These are phyloP conservation scores for Sturnira hondurensis DNA, from an alignment of 2,113 vertebrate species.

Conservation along the genomic window DNA sequence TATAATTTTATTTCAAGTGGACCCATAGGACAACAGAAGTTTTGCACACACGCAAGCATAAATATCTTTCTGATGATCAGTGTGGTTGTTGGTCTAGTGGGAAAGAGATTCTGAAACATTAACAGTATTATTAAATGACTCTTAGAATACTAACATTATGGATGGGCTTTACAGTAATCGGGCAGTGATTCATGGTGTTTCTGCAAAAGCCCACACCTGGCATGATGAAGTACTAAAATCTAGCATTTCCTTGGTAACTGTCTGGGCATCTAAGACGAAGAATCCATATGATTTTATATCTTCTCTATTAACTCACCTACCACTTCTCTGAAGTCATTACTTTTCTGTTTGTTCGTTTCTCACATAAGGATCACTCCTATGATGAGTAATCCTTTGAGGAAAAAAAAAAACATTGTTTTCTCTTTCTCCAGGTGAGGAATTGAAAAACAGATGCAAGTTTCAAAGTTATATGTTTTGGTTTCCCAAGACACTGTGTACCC, in stretches of 20 bases:
- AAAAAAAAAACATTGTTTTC: background rate
- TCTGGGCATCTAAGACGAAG: background rate
- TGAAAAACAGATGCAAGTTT: background rate
- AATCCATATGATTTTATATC: background rate
- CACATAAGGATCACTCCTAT: background rate
- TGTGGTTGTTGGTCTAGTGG: background rate
- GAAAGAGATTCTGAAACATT: constrained; percentile 38
- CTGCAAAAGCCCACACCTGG: constrained; percentile 23
- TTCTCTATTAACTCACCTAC: background rate
- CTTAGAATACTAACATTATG: background rate
- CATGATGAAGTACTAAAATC: background rate
- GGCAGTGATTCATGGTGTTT: background rate
- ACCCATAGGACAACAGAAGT: background rate
- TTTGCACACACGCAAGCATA: background rate
- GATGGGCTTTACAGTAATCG: background rate
- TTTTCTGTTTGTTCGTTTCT: background rate
- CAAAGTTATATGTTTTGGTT: background rate
- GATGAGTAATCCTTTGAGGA: background rate
- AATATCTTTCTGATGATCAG: background rate
- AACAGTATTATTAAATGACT: background rate
- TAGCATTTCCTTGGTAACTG: background rate
- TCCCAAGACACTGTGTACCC: background rate
- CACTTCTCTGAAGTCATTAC: background rate
- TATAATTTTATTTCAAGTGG: background rate
- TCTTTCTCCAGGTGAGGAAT: background rate